These are phyloP conservation scores for Tromatobia lineatoria DNA, from an alignment of 2,888 invertebrate species.

Conservation along the genomic window DNA sequence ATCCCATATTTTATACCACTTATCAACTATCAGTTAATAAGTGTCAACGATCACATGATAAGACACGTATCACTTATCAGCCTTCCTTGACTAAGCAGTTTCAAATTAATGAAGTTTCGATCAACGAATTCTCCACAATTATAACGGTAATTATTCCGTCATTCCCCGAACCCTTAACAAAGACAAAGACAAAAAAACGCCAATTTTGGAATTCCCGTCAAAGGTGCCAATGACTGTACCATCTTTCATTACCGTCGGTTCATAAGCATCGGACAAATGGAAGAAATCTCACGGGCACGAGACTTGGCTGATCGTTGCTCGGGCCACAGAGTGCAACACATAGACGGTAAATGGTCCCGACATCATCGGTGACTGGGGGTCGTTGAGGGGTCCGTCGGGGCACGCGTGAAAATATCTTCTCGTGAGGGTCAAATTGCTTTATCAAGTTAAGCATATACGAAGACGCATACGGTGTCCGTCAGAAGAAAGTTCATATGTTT, in stretches of 20 bases:
- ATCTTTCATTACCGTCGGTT: not conserved
- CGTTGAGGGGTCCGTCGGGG: constrained; percentile 45
- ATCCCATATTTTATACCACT: too few relatives aligned
- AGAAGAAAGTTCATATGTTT: constrained; percentile 35
- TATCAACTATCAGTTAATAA: too few relatives aligned
- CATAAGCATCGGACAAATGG: not conserved
- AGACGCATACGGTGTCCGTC: constrained; percentile 53
- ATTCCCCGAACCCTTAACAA: not conserved
- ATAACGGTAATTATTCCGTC: too few relatives aligned
- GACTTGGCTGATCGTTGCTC: constrained; percentile 6
- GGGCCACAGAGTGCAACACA: not conserved
- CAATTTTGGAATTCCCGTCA: not conserved
- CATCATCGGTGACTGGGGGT: constrained; percentile 49
- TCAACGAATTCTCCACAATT: too few relatives aligned
- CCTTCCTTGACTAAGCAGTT: too few relatives aligned
- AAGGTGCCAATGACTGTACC: constrained; percentile 3
- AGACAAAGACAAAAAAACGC: too few relatives aligned
- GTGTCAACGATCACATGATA: too few relatives aligned
- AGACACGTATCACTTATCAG: too few relatives aligned
- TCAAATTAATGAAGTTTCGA: too few relatives aligned
- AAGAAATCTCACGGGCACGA: constrained; percentile 11
- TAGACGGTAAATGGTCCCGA: constrained; percentile 44
- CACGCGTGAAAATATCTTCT: constrained; percentile 56
- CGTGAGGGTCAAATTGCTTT: constrained; percentile 53
- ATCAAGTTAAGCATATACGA: constrained; percentile 41